Base-by-base conservation (phyloP, 1,140 invertebrate genomes). In the Cotesia typhae region DNA sequence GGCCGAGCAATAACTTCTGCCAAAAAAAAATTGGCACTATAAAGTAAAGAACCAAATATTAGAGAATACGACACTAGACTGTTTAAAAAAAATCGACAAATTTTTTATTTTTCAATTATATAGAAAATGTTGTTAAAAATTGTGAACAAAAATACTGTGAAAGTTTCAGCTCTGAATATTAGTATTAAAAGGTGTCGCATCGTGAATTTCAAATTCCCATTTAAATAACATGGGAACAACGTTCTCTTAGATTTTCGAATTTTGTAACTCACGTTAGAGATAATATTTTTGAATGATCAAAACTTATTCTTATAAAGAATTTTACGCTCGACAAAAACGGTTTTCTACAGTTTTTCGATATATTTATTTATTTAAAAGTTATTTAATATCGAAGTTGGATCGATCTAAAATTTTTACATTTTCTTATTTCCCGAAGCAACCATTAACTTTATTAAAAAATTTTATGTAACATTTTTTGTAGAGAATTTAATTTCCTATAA, bases 101-200 rank as follows among this genome's bases (percentile, higher is more conserved):
- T 57, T 57, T 57, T 4, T 57, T 57, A 28, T 57, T 57, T 57
- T 14, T 57, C 17, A 57, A 57, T 57, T 57, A 57, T 17, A 57
- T 57, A 10, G 55, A 57, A 57, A 57, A 57, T 57, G 10, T 57
- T 2, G 4, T 14, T 14, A n/a, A n/a, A 14, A 17, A 17, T n/a
- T 57, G 55, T n/a, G 14, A 57, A 57, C 10, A 57, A 57, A 57
- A 57, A 57, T 57, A 57, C 55, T 57, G 55, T 57, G 55, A 57
- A 57, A 57, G 55, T 57, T 57, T n/a, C 20, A 28, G 20, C 20
- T 28, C 20, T 28, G 20, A 28, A 28, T 28, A 28, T 28, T 28
- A 28, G 20, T 28, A 28, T 28, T 28, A 28, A 28, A 2, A 28
- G 20, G 20, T 28, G 20, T 28, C 20, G 20, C 20, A 28, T 28